A percentile compares a stretch with the other conserved stretches of the same genome.
These are phyloP conservation scores for Nymphalis urticae DNA, from an alignment of 2,888 invertebrate species.

Conservation along the genomic window DNA sequence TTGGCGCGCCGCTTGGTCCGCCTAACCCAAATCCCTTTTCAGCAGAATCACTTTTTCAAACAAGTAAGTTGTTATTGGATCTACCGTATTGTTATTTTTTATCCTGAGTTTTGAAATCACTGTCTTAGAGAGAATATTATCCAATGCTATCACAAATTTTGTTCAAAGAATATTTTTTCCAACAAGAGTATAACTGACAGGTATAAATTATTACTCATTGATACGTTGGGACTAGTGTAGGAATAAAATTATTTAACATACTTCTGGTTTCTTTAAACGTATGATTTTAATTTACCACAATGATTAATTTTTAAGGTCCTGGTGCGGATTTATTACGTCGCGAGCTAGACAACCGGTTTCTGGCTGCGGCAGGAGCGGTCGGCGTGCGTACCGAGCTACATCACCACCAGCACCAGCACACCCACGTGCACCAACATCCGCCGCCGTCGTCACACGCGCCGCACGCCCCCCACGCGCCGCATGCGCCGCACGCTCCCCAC, in stretches of 20 bases:
- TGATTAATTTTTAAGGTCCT: conserved; percentile 59
- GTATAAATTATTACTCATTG: too few relatives aligned
- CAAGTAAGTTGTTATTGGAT: conserved; percentile 82
- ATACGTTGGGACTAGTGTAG: too few relatives aligned
- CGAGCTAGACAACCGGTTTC: conserved; percentile 94
- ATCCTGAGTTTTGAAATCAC: too few relatives aligned
- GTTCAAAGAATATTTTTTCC: too few relatives aligned
- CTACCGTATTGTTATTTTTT: background rate
- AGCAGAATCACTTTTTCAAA: conserved; percentile 92
- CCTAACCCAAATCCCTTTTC: conserved; percentile 92
- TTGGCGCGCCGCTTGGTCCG: conserved; percentile 84
- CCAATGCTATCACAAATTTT: too few relatives aligned
- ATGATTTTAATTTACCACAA: too few relatives aligned
- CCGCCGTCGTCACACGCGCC: conserved; percentile 84
- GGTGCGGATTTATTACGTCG: conserved; percentile 91
- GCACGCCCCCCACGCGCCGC: conserved; percentile 87
- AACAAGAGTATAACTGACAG: too few relatives aligned
- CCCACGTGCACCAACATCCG: conserved; percentile 94
- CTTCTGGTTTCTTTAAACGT: too few relatives aligned
- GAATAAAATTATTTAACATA: too few relatives aligned
- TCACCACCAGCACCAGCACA: conserved; percentile 96
- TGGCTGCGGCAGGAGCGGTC: conserved; percentile 90
- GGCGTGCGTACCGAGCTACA: conserved; percentile 92
- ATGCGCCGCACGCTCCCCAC: conserved; percentile 85
- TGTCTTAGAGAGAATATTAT: too few relatives aligned